Evolutionary conservation across 2,888 invertebrate genomes (phyloP), one percentile per base, ranked within the genome.

Genomic region (Orchestes rusci): DNA sequence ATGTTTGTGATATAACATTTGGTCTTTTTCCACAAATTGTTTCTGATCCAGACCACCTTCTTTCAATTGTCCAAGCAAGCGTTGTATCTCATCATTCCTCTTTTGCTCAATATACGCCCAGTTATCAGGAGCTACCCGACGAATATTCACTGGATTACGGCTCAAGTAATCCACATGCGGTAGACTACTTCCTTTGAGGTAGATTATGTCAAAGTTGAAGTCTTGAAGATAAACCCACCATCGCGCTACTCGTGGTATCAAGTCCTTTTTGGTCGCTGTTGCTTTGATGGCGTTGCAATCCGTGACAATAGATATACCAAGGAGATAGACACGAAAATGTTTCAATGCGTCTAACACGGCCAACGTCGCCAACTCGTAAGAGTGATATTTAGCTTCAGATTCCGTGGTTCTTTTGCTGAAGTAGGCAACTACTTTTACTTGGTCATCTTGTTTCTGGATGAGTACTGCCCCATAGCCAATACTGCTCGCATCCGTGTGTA

Each of bases 201-300:
- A 39, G 3, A 30, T 23, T 5, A 37, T 37, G 5, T 12, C n/a
- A 37, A 37, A 37, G 17, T 49, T 40, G 31, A 57, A 57, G 28
- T 59, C 56, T 39, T 59, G 60, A 15, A 58, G 16, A 16, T 58
- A 37, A 23, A 19, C 16, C 37, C 37, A 37, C 37, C 37, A 37
- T 3, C 28, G 5, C 4, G 37, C 37, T 37, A 37, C 28, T 3
- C 28, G 23, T 4, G 37, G 37, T 13, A 37, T 3, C 4, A 45
- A 7, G 36, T 65, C 57, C 13, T 55, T 54, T 35, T 64, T 61
- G 1, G 36, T 43, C 13, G 56, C 42, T 0, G 61, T 59, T 0
- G 53, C 34, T 18, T 58, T 58, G 3, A 64, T 20, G 1, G 62
- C 54, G 15, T 58, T 58, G 34, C 63, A 65, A 37, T 68, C 67